Conservation (phyloP, 2,113 vertebrate genomes). For the Asarcornis scutulata region DNA sequence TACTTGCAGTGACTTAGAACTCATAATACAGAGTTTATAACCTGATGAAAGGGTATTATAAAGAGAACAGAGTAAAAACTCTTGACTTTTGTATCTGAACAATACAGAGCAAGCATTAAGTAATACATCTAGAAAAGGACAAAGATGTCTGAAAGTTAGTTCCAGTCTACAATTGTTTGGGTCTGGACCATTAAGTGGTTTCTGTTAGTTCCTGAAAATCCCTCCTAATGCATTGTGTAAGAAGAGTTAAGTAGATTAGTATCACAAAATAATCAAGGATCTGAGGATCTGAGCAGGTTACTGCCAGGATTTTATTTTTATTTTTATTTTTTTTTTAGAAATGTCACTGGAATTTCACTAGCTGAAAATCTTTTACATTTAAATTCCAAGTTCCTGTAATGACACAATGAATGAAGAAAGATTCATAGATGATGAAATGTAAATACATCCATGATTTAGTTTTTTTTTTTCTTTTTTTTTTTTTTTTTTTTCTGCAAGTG, state of each 20-base stretch:
- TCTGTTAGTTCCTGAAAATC: background rate
- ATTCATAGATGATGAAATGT: background rate
- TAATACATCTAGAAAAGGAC: background rate
- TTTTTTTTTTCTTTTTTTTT: background rate
- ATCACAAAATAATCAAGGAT: background rate
- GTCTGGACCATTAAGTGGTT: background rate
- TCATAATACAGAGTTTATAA: background rate
- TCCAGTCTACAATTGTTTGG: background rate
- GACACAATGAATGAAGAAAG: background rate
- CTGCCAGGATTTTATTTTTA: background rate
- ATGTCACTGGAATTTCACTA: background rate
- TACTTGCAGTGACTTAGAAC: background rate
- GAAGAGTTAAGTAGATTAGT: background rate
- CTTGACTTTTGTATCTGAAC: background rate
- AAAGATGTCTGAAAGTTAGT: background rate
- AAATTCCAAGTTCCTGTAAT: background rate
- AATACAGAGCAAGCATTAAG: background rate
- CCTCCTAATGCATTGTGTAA: background rate
- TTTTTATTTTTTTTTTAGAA: background rate
- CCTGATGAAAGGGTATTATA: background rate
- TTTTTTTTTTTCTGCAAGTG: background rate
- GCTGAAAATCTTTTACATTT: background rate
- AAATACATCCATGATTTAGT: background rate
- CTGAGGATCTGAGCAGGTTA: background rate
- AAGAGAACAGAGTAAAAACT: background rate